Evolutionary conservation across 1,140 invertebrate genomes (phyloP).

Genomic region (Nixonia krombeini): DNA sequence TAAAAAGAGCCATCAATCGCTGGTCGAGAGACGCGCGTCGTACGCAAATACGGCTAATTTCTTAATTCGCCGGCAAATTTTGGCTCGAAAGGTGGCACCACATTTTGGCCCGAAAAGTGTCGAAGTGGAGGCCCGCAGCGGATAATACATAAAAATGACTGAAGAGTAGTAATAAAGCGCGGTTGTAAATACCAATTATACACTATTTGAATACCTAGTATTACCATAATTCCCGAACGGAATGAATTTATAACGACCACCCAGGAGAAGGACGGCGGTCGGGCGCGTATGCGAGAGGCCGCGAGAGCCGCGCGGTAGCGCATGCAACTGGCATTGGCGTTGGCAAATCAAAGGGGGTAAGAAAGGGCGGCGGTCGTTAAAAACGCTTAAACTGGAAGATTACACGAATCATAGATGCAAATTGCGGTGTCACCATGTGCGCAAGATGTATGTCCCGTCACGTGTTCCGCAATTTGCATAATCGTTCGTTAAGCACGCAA

Average conservation of each 20-base stretch:
- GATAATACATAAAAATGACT: constrained; percentile 38
- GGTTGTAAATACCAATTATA: constrained; percentile 70
- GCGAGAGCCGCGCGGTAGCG: constrained; percentile 11
- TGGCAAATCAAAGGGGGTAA: constrained; percentile 29
- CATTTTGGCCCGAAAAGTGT: too few relatives aligned
- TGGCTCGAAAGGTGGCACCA: too few relatives aligned
- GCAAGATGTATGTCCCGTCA: constrained; percentile 55
- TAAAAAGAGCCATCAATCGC: neutral
- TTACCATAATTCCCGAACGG: constrained; percentile 66
- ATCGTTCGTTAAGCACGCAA: constrained; percentile 50
- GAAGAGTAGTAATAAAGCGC: constrained; percentile 27
- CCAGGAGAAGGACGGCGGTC: constrained; percentile 51
- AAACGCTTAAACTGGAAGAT: constrained; percentile 59
- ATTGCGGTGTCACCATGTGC: constrained; percentile 61
- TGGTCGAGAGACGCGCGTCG: too few relatives aligned
- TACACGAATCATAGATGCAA: constrained; percentile 63
- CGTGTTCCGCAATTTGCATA: constrained; percentile 54
- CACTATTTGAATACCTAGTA: constrained; percentile 57
- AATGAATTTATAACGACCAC: constrained; percentile 65
- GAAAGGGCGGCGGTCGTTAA: constrained; percentile 54
- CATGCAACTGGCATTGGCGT: constrained; percentile 24
- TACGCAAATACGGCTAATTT: too few relatives aligned
- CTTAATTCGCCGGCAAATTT: too few relatives aligned
- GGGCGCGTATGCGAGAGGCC: constrained; percentile 27
- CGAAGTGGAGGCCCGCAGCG: constrained; percentile 26